These are phyloP conservation scores for Gambelia wislizenii DNA, from an alignment of 2,797 vertebrate species.

Conservation along the genomic window DNA sequence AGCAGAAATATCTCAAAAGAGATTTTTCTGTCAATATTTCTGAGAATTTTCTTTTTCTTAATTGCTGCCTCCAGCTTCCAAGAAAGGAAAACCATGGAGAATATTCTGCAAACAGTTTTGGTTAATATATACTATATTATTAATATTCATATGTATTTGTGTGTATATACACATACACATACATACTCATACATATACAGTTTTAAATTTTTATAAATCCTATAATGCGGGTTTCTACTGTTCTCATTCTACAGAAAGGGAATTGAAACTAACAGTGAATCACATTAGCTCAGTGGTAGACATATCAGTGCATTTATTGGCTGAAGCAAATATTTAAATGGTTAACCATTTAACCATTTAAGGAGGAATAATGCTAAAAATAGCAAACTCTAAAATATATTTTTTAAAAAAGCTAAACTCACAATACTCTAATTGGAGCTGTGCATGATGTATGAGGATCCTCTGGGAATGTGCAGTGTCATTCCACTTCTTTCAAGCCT, in stretches of 20 bases:
- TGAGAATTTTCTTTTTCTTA: not conserved
- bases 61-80: not conserved
- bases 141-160: no score
- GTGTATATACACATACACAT: no score
- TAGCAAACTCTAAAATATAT: not conserved
- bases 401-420: not conserved
- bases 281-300: not conserved
- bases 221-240: not conserved
- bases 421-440: not conserved
- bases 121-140: no score
- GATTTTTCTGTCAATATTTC: not conserved
- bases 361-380: not conserved
- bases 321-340: not conserved
- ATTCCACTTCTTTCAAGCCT: not conserved
- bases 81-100: no score
- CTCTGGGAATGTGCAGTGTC: no score
- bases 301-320: not conserved
- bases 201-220: not conserved
- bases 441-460: not conserved
- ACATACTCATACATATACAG: no score
- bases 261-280: not conserved
- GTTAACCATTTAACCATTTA: not conserved
- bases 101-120: no score
- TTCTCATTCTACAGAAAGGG: not conserved
- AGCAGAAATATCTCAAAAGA: not conserved